Evolutionary conservation across 1,140 invertebrate species (phyloP), one percentile per base, ranked within the genome.

Genomic region (Drosophila biarmipes): DNA sequence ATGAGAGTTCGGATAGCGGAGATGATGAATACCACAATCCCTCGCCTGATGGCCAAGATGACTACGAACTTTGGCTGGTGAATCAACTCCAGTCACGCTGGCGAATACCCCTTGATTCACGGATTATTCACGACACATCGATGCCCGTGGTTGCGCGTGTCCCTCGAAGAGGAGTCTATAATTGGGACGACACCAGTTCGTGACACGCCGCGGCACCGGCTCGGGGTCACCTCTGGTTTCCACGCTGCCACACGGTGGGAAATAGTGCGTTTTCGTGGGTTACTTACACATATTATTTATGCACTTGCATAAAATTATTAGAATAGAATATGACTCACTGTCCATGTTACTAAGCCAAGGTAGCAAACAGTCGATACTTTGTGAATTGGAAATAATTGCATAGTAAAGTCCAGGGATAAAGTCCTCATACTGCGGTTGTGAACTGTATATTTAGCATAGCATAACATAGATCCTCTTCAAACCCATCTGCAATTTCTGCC

Each of bases 31-130:
- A 27, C 59, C 15, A 4, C 6, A 14, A 6, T 31, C 24, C 34
- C 45, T 63, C 48, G 57, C 40, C 21, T 29, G 34, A 15, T 46
- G 62, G 59, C 21, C 43, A 40, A 63, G 43, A 66, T 63, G 58
- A 66, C 27, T 46, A 11, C n/a, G 63, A 38, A 3, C 63, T 53
- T 31, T 24, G 1, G 14, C 0, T 1, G 21, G n/a, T 69, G 67
- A 69, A 40, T 69, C 66, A 69, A 46, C 37, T 21, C 0, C 1
- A 31, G 8, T 15, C 48, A 67, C n/a, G 17, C 53, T 43, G 8
- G 63, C 52, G 31, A 55, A 46, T 19, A 15, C 2, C 40, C 27
- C 14, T 55, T 69, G 66, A 69, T 69, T 69, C 63, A 68, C 35
- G 40, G 63, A 29, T 55, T 55, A 55, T 45, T 55, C 48, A 54